These are phyloP conservation scores for Microctenopoma lineatum DNA, from an alignment of 2,797 vertebrate species.

Conservation along the genomic window DNA sequence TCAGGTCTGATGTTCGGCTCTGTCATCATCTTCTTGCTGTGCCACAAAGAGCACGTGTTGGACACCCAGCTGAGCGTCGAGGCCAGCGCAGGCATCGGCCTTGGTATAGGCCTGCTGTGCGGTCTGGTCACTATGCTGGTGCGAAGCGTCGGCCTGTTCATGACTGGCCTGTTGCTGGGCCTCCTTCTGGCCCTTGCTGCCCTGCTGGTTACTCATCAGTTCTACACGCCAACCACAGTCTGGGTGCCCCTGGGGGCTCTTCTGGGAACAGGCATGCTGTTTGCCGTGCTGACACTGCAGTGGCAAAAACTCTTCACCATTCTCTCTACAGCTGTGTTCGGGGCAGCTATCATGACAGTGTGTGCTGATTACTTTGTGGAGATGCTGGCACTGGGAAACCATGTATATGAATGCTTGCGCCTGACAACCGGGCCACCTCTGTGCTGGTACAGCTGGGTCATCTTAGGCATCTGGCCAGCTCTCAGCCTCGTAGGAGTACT, in stretches of 20 bases:
- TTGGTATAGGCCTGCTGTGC: slow-evolving; percentile 90
- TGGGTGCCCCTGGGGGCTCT: slow-evolving; percentile 89
- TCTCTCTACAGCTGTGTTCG: slow-evolving; percentile 87
- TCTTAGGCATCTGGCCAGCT: slow-evolving; percentile 88
- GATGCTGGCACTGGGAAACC: slow-evolving; percentile 82
- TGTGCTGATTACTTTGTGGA: slow-evolving; percentile 90
- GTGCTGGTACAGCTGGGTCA: slow-evolving; percentile 93
- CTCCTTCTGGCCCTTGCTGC: slow-evolving; percentile 85
- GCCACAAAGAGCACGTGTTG: slow-evolving; percentile 90
- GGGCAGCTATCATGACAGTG: slow-evolving; percentile 87
- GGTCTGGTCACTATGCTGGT: slow-evolving; percentile 93
- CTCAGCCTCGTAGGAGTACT: slow-evolving; percentile 87
- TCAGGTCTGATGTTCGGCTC: slow-evolving; percentile 91
- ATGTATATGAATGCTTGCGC: slow-evolving; percentile 84
- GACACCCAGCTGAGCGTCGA: slow-evolving; percentile 91
- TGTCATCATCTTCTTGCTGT: slow-evolving; percentile 89
- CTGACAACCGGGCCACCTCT: slow-evolving; percentile 79
- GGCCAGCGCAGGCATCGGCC: slow-evolving; percentile 88
- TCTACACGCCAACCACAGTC: slow-evolving; percentile 85
- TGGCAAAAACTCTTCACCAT: slow-evolving; percentile 89
- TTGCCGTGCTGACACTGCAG: slow-evolving; percentile 88
- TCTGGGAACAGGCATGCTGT: slow-evolving; percentile 88
- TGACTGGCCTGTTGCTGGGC: slow-evolving; percentile 89
- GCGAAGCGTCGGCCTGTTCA: slow-evolving; percentile 91
- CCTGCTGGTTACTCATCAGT: slow-evolving; percentile 83